phyloP scores from a whole-genome alignment of 2,888 invertebrate species.

The Coelopa pilipes region DNA sequence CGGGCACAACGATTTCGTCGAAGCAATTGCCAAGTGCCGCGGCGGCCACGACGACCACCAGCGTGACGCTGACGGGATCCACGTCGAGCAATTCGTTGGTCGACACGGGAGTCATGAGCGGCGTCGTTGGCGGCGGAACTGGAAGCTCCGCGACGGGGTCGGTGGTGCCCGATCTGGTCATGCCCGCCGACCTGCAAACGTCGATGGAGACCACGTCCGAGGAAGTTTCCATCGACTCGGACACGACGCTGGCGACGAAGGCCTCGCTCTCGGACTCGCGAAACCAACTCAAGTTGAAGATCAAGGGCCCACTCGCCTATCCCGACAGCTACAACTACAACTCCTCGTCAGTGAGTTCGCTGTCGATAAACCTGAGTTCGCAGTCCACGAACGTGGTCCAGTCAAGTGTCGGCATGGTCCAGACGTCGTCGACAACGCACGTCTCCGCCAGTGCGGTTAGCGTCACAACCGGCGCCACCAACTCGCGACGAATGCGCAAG shows the following conservation, averaged over 20 bases:
- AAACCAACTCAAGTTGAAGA: conserved; percentile 89
- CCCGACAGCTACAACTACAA: conserved; percentile 74
- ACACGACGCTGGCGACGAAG: conserved; percentile 71
- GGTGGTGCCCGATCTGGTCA: conserved; percentile 54
- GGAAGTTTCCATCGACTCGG: conserved; percentile 67
- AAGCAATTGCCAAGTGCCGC: conserved; percentile 43
- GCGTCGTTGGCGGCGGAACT: conserved; percentile 3
- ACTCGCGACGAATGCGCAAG: conserved; percentile 86
- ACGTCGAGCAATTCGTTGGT: conserved; percentile 33
- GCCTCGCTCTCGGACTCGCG: conserved; percentile 82
- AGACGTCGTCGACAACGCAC: conserved; percentile 51
- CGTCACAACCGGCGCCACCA: conserved; percentile 70
- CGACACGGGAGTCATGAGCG: conserved; percentile 27
- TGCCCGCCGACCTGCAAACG: conserved; percentile 58
- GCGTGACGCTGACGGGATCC: conserved; percentile 38
- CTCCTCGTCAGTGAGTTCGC: conserved; percentile 65
- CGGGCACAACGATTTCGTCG: conserved; percentile 66
- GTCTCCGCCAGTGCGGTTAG: conserved; percentile 52
- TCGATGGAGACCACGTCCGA: conserved; percentile 67
- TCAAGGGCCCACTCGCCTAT: conserved; percentile 87
- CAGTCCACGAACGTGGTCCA: conserved; percentile 50
- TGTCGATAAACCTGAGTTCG: conserved; percentile 40
- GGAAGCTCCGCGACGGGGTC: conserved; percentile 38
- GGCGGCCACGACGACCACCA: conserved; percentile 1
- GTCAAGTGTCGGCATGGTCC: conserved; percentile 49